A percentile compares a stretch with the other conserved stretches of the same genome.
phyloP scores from a whole-genome alignment of 2,888 invertebrate genomes.

The Schizotus pectinicornis region DNA sequence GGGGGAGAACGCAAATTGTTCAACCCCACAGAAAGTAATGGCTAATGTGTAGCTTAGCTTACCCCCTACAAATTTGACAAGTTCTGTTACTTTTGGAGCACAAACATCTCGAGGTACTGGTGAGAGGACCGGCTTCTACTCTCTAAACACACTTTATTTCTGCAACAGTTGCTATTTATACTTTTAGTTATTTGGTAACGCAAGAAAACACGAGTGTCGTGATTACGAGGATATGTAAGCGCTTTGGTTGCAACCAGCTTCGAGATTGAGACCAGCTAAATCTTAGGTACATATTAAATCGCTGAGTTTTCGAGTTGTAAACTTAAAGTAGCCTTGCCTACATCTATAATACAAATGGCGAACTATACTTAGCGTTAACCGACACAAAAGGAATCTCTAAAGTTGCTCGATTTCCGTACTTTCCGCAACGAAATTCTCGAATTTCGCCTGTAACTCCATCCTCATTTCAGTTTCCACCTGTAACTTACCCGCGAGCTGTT shows the following conservation, averaged over 20 bases:
- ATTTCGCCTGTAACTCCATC: conserved; percentile 67
- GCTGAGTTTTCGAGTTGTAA: conserved; percentile 14
- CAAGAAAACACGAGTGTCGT: too few relatives aligned
- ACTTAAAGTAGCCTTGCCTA: conserved; percentile 5
- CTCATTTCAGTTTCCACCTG: conserved; percentile 70
- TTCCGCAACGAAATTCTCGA: conserved; percentile 62
- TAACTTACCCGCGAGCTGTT: conserved; percentile 67
- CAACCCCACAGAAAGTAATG: too few relatives aligned
- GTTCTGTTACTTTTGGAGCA: too few relatives aligned
- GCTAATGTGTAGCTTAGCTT: too few relatives aligned
- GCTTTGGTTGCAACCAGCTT: not conserved
- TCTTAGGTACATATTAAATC: conserved; percentile 11
- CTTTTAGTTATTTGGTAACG: too few relatives aligned
- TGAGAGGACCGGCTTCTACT: too few relatives aligned
- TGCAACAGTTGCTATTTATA: too few relatives aligned
- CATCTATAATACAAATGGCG: conserved; percentile 22
- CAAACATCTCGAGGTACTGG: too few relatives aligned
- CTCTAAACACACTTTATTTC: too few relatives aligned
- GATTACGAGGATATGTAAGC: not conserved
- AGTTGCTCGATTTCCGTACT: conserved; percentile 23
- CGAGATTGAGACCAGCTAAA: conserved; percentile 7
- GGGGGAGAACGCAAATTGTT: too few relatives aligned
- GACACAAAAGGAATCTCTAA: conserved; percentile 13
- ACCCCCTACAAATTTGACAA: too few relatives aligned
- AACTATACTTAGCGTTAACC: conserved; percentile 11